These are phyloP conservation scores for Drosophila obscura DNA, from an alignment of 1,140 invertebrate genomes.

Conservation along the genomic window DNA sequence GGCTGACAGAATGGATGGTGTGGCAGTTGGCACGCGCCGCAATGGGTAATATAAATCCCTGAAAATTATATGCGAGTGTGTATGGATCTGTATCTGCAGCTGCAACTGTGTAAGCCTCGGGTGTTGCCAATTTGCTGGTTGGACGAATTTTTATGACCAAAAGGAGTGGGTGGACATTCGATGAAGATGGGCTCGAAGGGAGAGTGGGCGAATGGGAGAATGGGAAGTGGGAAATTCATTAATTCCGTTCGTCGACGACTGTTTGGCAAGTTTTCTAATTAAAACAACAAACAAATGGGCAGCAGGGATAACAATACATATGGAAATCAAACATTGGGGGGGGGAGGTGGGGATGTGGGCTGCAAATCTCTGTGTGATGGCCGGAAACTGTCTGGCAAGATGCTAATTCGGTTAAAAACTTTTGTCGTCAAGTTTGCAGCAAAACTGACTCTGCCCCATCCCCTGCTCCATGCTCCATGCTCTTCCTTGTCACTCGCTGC, in stretches of 20 bases:
- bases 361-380: slow-evolving; percentile 32
- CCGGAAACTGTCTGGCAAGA: slow-evolving; percentile 79
- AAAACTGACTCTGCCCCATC: slow-evolving; percentile 25
- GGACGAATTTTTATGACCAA: slow-evolving; percentile 67
- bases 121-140: slow-evolving; percentile 73
- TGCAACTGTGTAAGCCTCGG: slow-evolving; percentile 19
- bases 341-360: background rate
- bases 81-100: slow-evolving; percentile 11
- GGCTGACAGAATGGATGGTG: slow-evolving; percentile 32
- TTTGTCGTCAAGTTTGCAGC: slow-evolving; percentile 75
- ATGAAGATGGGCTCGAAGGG: background rate
- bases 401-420: slow-evolving; percentile 81
- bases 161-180: background rate
- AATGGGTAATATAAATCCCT: slow-evolving; percentile 48
- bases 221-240: slow-evolving; percentile 63
- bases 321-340: slow-evolving; percentile 56
- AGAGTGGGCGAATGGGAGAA: background rate
- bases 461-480: no score
- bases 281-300: slow-evolving; percentile 80
- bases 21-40: slow-evolving; percentile 59
- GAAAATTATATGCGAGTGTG: slow-evolving; percentile 23
- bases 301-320: slow-evolving; percentile 68
- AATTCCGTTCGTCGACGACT: slow-evolving; percentile 66
- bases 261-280: slow-evolving; percentile 77
- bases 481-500: background rate